Evolutionary conservation across 2,888 invertebrate genomes (phyloP).

Genomic region (Drosophila mulleri): DNA sequence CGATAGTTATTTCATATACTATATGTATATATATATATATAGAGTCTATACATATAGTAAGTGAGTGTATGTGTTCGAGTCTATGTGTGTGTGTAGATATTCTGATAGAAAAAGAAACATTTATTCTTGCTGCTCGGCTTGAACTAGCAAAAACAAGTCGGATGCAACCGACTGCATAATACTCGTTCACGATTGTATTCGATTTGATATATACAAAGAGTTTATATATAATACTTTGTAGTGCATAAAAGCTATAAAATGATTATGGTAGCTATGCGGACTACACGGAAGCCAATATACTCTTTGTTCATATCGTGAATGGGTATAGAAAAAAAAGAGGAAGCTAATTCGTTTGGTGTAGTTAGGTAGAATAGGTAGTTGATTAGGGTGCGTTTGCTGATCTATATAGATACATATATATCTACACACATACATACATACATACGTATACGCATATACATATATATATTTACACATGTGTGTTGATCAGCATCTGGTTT

Average conservation of each 20-base stretch:
- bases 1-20: slow-evolving; percentile 30
- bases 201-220: background rate
- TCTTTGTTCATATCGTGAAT: background rate
- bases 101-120: slow-evolving; percentile 3
- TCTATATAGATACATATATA: slow-evolving; percentile 22
- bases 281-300: background rate
- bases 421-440: slow-evolving; percentile 28
- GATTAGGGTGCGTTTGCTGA: slow-evolving; percentile 45
- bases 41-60: slow-evolving; percentile 18
- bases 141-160: slow-evolving; percentile 12
- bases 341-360: slow-evolving; percentile 7
- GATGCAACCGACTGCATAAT: background rate
- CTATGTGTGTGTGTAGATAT: slow-evolving; percentile 11
- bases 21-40: slow-evolving; percentile 36
- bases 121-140: slow-evolving; percentile 20
- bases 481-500: slow-evolving; percentile 8
- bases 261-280: no score
- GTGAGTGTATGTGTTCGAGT: slow-evolving; percentile 17
- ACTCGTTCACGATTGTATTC: background rate
- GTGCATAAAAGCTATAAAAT: no score
- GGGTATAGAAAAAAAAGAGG: background rate
- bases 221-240: no score
- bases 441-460: slow-evolving; percentile 15
- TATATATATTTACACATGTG: slow-evolving; percentile 33
- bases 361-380: slow-evolving; percentile 27